A percentile compares a stretch with the other conserved stretches of the same genome.
These are phyloP conservation scores for Rhinichthys klamathensis DNA, from an alignment of 2,113 vertebrate genomes.

Conservation along the genomic window DNA sequence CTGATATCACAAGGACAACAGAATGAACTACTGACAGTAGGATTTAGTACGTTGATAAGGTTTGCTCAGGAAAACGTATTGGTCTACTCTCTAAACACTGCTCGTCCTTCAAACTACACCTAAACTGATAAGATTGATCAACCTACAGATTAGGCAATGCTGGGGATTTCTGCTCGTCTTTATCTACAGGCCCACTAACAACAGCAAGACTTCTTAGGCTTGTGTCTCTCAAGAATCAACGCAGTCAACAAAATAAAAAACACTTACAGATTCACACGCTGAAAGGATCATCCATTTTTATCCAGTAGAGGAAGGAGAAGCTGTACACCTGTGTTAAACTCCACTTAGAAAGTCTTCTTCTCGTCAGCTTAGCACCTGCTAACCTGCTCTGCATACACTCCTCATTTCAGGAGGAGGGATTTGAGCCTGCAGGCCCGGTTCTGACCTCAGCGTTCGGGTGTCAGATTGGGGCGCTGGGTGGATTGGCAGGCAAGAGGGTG, in stretches of 20 bases:
- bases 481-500: slow-evolving; percentile 35
- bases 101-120: not conserved
- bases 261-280: slow-evolving; percentile 21
- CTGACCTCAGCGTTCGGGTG: slow-evolving; percentile 11
- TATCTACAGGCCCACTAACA: not conserved
- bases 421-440: slow-evolving; percentile 45
- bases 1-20: not conserved
- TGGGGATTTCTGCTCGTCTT: not conserved
- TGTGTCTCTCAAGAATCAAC: not conserved
- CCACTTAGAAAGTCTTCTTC: not conserved
- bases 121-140: not conserved
- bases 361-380: slow-evolving; percentile 24
- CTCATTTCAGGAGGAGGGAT: slow-evolving; percentile 50
- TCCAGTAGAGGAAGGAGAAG: not conserved
- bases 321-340: not conserved
- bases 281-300: not conserved
- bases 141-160: not conserved
- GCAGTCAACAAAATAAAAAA: not conserved
- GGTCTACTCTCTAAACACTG: not conserved
- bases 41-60: not conserved
- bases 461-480: not conserved
- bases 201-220: not conserved
- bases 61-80: not conserved
- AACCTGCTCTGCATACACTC: slow-evolving; percentile 52
- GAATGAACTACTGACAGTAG: not conserved